A percentile compares a stretch with the other conserved stretches of the same genome.
These are phyloP conservation scores for Samia ricini DNA, from an alignment of 1,140 invertebrate genomes.

Conservation along the genomic window DNA sequence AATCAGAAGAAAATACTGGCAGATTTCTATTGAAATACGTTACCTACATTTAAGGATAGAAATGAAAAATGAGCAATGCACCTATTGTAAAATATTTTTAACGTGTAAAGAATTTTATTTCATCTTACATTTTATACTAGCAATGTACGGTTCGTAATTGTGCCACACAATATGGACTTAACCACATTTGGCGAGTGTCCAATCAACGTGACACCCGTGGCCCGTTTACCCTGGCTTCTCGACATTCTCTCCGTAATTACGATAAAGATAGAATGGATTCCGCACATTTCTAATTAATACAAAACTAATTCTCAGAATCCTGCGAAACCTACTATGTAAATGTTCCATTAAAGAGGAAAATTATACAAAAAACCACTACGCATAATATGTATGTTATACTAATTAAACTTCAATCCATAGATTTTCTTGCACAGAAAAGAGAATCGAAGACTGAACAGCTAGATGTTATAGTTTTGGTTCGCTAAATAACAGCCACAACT, in stretches of 20 bases:
- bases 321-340: neutral
- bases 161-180: neutral
- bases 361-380: neutral
- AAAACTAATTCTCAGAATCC: neutral
- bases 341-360: neutral
- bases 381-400: neutral
- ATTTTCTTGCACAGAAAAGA: too few relatives aligned
- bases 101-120: neutral
- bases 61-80: too few relatives aligned
- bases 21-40: too few relatives aligned
- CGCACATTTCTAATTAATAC: neutral
- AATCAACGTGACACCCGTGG: neutral
- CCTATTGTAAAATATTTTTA: neutral
- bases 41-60: too few relatives aligned
- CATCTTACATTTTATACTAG: neutral
- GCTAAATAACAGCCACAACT: too few relatives aligned
- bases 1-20: too few relatives aligned
- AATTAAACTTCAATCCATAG: too few relatives aligned
- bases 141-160: neutral
- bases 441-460: too few relatives aligned
- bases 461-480: too few relatives aligned
- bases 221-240: slow-evolving; percentile 1
- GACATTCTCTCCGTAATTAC: slow-evolving; percentile 2
- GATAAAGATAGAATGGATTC: neutral
- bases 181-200: slow-evolving; percentile 5